These are phyloP conservation scores for Tribolium freemani DNA, from an alignment of 2,888 invertebrate genomes.

Conservation along the genomic window DNA sequence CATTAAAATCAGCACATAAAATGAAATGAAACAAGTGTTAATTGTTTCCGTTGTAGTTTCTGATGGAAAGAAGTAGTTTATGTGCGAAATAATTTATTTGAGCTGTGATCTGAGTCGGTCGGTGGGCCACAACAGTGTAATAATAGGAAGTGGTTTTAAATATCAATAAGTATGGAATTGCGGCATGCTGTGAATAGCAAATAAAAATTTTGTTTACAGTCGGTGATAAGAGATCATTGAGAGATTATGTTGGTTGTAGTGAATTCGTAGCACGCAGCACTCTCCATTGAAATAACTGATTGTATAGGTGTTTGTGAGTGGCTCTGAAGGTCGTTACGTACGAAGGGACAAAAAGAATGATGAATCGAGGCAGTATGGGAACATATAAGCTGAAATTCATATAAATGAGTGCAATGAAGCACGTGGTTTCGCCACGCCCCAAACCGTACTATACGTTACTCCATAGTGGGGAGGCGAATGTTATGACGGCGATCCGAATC, in stretches of 20 bases:
- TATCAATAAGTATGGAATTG: slow-evolving; percentile 21
- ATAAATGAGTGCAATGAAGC: slow-evolving; percentile 52
- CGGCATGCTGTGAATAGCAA: slow-evolving; percentile 20
- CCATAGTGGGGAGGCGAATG: slow-evolving; percentile 59
- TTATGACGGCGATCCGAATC: slow-evolving; percentile 62
- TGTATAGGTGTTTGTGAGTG: slow-evolving; percentile 4
- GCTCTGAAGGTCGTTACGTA: slow-evolving; percentile 1
- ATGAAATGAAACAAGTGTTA: neutral
- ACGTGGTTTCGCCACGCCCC: slow-evolving; percentile 62
- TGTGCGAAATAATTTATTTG: neutral
- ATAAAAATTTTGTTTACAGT: slow-evolving; percentile 34
- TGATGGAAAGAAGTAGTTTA: neutral
- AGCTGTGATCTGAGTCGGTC: neutral
- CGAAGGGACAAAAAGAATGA: slow-evolving; percentile 20
- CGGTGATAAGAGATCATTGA: slow-evolving; percentile 32
- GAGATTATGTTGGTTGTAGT: slow-evolving; percentile 17
- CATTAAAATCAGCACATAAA: slow-evolving; percentile 16
- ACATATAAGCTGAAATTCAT: slow-evolving; percentile 35
- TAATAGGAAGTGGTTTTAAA: slow-evolving; percentile 31
- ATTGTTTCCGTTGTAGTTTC: neutral
- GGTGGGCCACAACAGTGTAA: neutral
- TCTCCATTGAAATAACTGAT: slow-evolving; percentile 7
- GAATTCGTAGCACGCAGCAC: neutral
- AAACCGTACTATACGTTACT: slow-evolving; percentile 60
- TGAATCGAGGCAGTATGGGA: slow-evolving; percentile 22